Evolutionary conservation across 2,113 vertebrate species (phyloP).

Genomic region (Cynoglossus semilaevis): DNA sequence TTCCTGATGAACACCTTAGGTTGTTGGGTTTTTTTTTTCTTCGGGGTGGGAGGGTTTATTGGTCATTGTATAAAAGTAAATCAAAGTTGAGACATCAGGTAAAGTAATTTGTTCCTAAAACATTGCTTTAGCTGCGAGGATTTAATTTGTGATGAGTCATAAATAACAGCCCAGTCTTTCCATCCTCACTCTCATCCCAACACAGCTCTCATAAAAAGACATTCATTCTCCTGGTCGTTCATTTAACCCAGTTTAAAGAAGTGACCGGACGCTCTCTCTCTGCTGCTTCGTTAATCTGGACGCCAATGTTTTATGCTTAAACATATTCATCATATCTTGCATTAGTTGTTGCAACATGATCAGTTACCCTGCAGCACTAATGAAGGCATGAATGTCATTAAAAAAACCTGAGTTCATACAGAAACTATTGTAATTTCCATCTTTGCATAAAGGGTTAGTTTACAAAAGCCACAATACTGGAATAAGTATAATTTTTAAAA

Average conservation of each 20-base stretch:
- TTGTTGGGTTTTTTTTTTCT: too few relatives aligned
- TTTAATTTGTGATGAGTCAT: not conserved
- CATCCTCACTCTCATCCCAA: slow-evolving; percentile 13
- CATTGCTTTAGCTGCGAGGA: slow-evolving; percentile 4
- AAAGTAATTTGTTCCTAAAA: not conserved
- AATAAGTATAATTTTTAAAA: too few relatives aligned
- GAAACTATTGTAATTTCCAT: too few relatives aligned
- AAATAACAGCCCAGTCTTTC: slow-evolving; percentile 1
- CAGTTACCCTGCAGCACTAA: too few relatives aligned
- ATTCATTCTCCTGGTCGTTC: slow-evolving; percentile 8
- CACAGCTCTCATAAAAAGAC: not conserved
- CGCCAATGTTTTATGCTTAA: slow-evolving; percentile 9
- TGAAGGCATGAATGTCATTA: too few relatives aligned
- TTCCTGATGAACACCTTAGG: not conserved
- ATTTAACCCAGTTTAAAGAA: slow-evolving; percentile 3
- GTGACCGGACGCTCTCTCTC: not conserved
- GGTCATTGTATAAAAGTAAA: too few relatives aligned
- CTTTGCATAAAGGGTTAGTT: too few relatives aligned
- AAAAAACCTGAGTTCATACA: too few relatives aligned
- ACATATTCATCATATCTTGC: not conserved
- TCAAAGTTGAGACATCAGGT: too few relatives aligned
- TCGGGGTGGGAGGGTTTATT: too few relatives aligned
- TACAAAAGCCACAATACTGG: too few relatives aligned
- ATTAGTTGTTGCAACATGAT: too few relatives aligned
- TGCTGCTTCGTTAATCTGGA: slow-evolving; percentile 18